A percentile compares a stretch with the other conserved stretches of the same genome.
Evolutionary conservation across 2,888 invertebrate genomes (phyloP).

Genomic region (Euclidia mi): DNA sequence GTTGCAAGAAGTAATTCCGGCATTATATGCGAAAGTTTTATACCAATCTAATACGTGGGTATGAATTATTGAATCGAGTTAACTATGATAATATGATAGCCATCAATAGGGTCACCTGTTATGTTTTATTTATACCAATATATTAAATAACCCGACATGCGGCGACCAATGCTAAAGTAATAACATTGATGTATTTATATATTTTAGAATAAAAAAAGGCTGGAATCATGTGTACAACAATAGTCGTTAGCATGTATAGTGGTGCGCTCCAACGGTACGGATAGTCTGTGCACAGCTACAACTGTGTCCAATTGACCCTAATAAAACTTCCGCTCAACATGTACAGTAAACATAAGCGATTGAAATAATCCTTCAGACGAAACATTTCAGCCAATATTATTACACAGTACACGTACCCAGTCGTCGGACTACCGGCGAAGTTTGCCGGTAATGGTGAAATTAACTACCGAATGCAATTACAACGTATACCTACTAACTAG

Average conservation of each 20-base stretch:
- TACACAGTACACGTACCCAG: slow-evolving; percentile 42
- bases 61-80: too few relatives aligned
- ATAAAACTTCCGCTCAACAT: slow-evolving; percentile 45
- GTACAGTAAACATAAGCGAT: neutral
- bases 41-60: too few relatives aligned
- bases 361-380: slow-evolving; percentile 1
- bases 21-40: too few relatives aligned
- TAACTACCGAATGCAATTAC: slow-evolving; percentile 73
- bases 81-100: neutral
- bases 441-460: slow-evolving; percentile 67
- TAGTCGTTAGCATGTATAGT: slow-evolving; percentile 9
- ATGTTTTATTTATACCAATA: slow-evolving; percentile 63
- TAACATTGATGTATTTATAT: neutral
- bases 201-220: neutral
- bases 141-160: slow-evolving; percentile 30
- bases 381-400: slow-evolving; percentile 28
- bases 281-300: slow-evolving; percentile 19
- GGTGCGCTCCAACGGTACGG: slow-evolving; percentile 30
- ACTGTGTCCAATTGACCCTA: slow-evolving; percentile 46
- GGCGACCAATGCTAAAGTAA: slow-evolving; percentile 3
- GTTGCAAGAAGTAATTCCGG: too few relatives aligned
- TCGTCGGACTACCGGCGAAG: slow-evolving; percentile 60
- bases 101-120: slow-evolving; percentile 18
- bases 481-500: slow-evolving; percentile 61
- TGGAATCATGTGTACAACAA: neutral